Percentiles rank a stretch among this genome's conserved stretches.
phyloP scores from a whole-genome alignment of 1,140 invertebrate species.

The Pachypeltis micranthus region DNA sequence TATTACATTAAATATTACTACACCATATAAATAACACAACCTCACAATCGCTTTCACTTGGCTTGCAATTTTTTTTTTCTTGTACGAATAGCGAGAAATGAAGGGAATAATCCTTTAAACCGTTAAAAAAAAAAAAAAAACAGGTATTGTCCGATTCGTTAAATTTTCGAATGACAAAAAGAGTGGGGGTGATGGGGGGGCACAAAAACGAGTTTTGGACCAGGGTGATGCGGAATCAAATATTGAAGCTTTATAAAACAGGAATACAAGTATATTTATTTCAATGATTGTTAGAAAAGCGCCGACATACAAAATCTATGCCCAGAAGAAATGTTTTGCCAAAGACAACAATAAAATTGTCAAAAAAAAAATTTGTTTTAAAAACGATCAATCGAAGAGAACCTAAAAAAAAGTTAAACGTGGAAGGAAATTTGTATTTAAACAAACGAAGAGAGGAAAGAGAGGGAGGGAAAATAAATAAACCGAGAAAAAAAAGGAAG shows the following conservation, averaged over 20 bases:
- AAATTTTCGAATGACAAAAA: neutral
- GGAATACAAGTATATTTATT: neutral
- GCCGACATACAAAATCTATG: neutral
- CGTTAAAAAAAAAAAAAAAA: neutral
- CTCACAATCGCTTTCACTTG: neutral
- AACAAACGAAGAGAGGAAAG: too few species aligned
- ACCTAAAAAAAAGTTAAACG: too few species aligned
- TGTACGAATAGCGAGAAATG: too few species aligned
- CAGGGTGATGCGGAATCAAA: neutral
- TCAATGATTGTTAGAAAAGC: neutral
- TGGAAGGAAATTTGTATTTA: too few species aligned
- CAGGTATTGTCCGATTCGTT: neutral
- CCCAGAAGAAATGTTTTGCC: neutral
- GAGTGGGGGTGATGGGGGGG: too few species aligned
- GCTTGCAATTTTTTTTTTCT: neutral
- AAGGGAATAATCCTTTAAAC: too few species aligned
- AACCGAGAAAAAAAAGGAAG: neutral
- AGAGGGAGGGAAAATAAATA: neutral
- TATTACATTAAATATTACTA: neutral
- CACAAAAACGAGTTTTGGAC: too few species aligned
- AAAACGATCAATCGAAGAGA: too few species aligned
- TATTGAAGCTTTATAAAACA: neutral
- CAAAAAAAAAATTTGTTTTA: neutral
- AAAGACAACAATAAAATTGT: neutral
- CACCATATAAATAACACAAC: neutral